A percentile compares a stretch with the other conserved stretches of the same genome.
Conservation (phyloP, 2,113 vertebrate species). For the Microtus oregoni region DNA sequence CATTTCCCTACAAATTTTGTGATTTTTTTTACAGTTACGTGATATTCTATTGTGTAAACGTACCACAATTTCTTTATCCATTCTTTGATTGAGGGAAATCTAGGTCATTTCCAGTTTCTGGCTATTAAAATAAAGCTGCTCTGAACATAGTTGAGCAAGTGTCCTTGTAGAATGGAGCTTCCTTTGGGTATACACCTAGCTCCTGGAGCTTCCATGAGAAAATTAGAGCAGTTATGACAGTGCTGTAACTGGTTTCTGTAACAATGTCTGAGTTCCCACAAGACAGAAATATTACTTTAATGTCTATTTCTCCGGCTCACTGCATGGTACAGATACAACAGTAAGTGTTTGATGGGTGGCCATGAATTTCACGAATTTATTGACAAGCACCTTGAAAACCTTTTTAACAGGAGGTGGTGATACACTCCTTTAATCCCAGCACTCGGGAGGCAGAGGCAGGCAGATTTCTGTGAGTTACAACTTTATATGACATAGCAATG, state of each 20-base stretch:
- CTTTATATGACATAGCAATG: neutral
- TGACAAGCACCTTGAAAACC: neutral
- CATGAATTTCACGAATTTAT: conserved; percentile 5
- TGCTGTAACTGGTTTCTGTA: neutral
- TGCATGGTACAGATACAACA: neutral
- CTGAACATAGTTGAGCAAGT: neutral
- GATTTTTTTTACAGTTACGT: neutral
- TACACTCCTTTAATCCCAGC: too few species aligned
- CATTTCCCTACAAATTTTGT: neutral
- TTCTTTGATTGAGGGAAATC: neutral
- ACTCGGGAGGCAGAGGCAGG: too few species aligned
- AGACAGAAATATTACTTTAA: neutral
- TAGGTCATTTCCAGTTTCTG: neutral
- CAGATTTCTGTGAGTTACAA: neutral
- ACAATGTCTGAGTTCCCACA: neutral
- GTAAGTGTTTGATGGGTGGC: neutral
- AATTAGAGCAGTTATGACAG: neutral
- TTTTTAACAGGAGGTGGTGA: neutral
- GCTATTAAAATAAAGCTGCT: neutral
- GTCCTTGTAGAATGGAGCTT: neutral
- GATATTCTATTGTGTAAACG: neutral
- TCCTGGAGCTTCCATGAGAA: neutral
- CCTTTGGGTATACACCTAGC: neutral
- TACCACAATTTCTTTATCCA: neutral
- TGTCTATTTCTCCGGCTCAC: neutral